These are phyloP conservation scores for Andrena dorsata DNA, from an alignment of 2,888 invertebrate genomes.

Conservation along the genomic window DNA sequence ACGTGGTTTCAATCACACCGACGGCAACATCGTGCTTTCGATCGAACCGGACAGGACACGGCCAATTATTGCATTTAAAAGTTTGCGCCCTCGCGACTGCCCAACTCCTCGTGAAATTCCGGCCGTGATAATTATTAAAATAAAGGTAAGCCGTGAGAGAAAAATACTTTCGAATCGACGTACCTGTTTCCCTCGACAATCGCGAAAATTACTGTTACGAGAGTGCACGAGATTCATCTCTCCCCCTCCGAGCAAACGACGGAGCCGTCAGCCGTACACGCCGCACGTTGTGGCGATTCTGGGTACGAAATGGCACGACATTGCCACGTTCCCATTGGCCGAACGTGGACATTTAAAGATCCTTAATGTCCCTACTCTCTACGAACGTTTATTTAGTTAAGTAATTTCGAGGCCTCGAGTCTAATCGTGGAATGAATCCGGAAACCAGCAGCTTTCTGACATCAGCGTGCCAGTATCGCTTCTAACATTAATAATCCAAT, in stretches of 20 bases:
- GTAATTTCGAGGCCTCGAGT: too few species aligned
- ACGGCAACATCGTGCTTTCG: conserved; percentile 40
- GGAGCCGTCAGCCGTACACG: conserved; percentile 11
- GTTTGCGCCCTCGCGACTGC: not conserved
- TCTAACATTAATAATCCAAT: too few species aligned
- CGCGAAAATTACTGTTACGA: conserved; percentile 35
- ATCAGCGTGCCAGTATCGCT: too few species aligned
- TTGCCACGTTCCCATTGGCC: conserved; percentile 38
- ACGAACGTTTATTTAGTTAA: too few species aligned
- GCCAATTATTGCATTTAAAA: conserved; percentile 38
- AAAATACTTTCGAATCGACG: conserved; percentile 22
- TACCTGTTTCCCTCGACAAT: conserved; percentile 19
- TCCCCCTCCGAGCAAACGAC: not conserved
- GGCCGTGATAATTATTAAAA: not conserved
- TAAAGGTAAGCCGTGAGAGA: not conserved
- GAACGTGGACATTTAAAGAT: not conserved
- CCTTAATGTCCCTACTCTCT: conserved; percentile 28
- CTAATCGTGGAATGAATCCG: too few species aligned
- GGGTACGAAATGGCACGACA: conserved; percentile 37
- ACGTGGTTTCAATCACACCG: conserved; percentile 63
- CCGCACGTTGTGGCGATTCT: conserved; percentile 19
- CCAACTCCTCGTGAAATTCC: not conserved
- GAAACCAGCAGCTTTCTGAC: too few species aligned
- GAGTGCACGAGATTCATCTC: conserved; percentile 28
- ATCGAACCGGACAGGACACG: conserved; percentile 17